Base-by-base conservation (phyloP, 2,113 vertebrate species). In the Megaleporinus macrocephalus region DNA sequence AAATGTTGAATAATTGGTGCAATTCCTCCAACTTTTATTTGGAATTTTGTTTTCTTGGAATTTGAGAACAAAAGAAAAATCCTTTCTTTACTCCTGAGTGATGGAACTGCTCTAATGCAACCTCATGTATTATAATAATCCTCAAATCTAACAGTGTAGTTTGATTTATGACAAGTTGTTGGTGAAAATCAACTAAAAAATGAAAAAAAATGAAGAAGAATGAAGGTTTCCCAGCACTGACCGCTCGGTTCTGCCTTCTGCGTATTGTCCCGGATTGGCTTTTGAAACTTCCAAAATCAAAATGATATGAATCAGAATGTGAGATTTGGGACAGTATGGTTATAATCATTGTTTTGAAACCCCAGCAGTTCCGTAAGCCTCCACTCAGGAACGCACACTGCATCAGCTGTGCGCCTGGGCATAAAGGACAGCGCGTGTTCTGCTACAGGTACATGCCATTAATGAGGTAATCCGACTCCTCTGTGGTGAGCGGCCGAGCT, bases 391-490 rank as follows among this genome's bases (percentile, higher is more conserved):
- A 69, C 3, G 15, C 49, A 16, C 49, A 51, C 49, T 14, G 49
- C 49, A 51, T 51, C 49, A 51, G 15, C 49, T 22, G 15, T 51
- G 6, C 66, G 62, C 73, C 44, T n/a, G 59, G 29, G 59, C 36
- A 2, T 14, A 12, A 61, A 47, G 30, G 57, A 41, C 13, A 57
- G 9, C 4, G 20, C 3, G 33, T 71, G 65, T 57, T 29, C 20
- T 69, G 71, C 92, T 94, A 99, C 76, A 99, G 94, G 91, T 99
- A 99, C 98, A 99, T 99, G 95, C 98, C 98, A 51, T 99, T 99
- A 90, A 99, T 99, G 93, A 99, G 97, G 94, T 99, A 99, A 93
- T 99, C 98, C 0, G 98, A 99, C 89, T 99, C 98, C 92, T 99
- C 98, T 0, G 97, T 98, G 74, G 95, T 98, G 85, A 99, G 95